Percentiles rank a stretch among this genome's conserved stretches.
These are phyloP conservation scores for Lutjanus campechanus DNA, from an alignment of 2,797 vertebrate genomes.

Conservation along the genomic window DNA sequence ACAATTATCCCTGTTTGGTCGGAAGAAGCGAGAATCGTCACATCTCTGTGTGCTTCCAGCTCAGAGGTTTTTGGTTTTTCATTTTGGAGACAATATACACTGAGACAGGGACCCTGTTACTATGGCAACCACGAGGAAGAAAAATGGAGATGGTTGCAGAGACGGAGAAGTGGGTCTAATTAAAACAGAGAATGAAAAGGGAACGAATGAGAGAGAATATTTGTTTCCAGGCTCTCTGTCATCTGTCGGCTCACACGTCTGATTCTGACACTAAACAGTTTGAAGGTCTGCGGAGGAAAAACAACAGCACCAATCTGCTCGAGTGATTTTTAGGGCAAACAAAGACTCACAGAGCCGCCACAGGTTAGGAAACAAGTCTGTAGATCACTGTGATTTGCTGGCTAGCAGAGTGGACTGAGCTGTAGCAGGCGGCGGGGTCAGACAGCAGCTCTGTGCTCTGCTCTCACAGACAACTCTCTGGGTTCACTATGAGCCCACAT, in stretches of 20 bases:
- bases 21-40: not conserved
- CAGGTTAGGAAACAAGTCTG: not conserved
- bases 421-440: not conserved
- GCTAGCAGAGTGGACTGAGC: not conserved
- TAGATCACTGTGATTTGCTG: not conserved
- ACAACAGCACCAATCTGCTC: not conserved
- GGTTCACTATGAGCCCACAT: not conserved
- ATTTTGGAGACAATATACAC: conserved; percentile 37
- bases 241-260: not conserved
- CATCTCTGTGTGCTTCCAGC: conserved; percentile 16
- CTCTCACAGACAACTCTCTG: not conserved
- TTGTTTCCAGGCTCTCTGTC: conserved; percentile 9
- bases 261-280: conserved; percentile 3
- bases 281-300: not conserved
- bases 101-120: conserved; percentile 33
- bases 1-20: not conserved
- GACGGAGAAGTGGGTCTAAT: conserved; percentile 19
- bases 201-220: conserved; percentile 11
- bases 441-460: not conserved
- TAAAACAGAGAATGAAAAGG: conserved; percentile 31
- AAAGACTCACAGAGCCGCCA: not conserved
- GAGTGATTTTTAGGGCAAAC: not conserved
- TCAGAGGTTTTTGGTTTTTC: conserved; percentile 14
- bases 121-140: conserved; percentile 34
- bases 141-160: conserved; percentile 22